Evolutionary conservation across 2,113 vertebrate genomes (phyloP), one percentile per base, ranked within the genome.

Genomic region (Podilymbus podiceps): DNA sequence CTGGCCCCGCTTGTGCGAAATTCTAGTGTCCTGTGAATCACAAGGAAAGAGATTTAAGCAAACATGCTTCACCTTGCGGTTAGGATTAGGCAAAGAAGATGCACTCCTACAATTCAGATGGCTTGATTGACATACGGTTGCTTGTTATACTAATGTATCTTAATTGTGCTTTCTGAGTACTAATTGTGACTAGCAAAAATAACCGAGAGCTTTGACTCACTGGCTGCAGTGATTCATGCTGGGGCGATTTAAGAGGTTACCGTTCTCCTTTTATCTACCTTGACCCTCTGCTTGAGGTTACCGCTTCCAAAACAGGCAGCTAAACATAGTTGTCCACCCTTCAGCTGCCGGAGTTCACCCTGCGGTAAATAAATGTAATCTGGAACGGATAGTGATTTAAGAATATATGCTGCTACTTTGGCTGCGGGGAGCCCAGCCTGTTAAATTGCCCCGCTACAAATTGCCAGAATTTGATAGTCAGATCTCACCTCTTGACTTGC

Each of bases 361-460:
- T 18, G 20, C 18, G 62, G 16, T 23, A 30, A 38, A 55, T 31
- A 0, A 38, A 2, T 1, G 60, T 49, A 1, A 22, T 42, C 42
- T 17, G 66, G 69, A 62, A 1, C 0, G 3, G 18, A 28, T 1
- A 28, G 31, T 0, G 3, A 8, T 50, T 75, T 5, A 4, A 50
- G 78, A 27, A 55, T 52, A 25, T 10, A 6, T 0, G 21, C 58
- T 47, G 2, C 44, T 50, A 3, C 28, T 63, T 12, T 23, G 63
- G 49, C 73, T 5, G 44, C 6, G 4, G 79, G 79, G 59, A 86
- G 62, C 63, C 58, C 46, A 11, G 71, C 31, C 33, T 7, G 46
- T 56, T 58, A 20, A 88, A 71, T 75, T 15, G 33, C 58, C 82
- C 52, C 0, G 3, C 73, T 12, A 13, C 68, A 63, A 55, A 67